Evolutionary conservation across 2,113 vertebrate genomes (phyloP).

Genomic region (Ifrita kowaldi): DNA sequence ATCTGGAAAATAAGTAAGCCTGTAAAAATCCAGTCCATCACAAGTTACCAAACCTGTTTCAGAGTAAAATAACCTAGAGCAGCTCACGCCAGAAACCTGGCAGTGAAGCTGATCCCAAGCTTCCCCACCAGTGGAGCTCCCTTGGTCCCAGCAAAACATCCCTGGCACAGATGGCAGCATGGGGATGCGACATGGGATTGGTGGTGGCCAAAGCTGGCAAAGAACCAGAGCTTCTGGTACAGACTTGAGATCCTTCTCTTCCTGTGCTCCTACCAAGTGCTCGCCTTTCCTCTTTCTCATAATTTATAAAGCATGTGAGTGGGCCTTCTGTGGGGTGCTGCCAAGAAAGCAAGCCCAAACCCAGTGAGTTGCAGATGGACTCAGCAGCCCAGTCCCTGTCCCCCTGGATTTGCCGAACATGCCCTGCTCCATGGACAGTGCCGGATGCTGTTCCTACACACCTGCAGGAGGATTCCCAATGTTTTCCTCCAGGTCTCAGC

Average conservation of each 20-base stretch:
- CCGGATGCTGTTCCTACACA: background rate
- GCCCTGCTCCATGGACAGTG: background rate
- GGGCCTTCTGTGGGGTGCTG: background rate
- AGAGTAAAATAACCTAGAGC: constrained; percentile 2
- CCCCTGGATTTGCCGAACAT: background rate
- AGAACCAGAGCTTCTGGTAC: background rate
- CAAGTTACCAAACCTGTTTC: constrained; percentile 59
- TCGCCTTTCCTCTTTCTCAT: background rate
- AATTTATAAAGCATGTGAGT: background rate
- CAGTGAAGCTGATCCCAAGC: background rate
- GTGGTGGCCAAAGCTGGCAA: background rate
- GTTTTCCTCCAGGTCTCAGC: background rate
- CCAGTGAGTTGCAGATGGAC: background rate
- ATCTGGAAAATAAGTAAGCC: constrained; percentile 60
- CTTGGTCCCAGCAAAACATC: background rate
- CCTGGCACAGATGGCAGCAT: background rate
- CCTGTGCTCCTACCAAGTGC: background rate
- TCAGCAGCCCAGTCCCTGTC: background rate
- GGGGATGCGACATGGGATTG: accelerated
- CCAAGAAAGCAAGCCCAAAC: background rate
- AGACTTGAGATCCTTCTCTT: background rate
- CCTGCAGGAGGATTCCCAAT: background rate
- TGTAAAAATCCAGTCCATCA: constrained; percentile 35
- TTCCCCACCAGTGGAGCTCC: background rate
- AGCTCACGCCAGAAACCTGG: background rate